These are phyloP conservation scores for Okapia johnstoni DNA, from an alignment of 2,113 vertebrate genomes.

Conservation along the genomic window DNA sequence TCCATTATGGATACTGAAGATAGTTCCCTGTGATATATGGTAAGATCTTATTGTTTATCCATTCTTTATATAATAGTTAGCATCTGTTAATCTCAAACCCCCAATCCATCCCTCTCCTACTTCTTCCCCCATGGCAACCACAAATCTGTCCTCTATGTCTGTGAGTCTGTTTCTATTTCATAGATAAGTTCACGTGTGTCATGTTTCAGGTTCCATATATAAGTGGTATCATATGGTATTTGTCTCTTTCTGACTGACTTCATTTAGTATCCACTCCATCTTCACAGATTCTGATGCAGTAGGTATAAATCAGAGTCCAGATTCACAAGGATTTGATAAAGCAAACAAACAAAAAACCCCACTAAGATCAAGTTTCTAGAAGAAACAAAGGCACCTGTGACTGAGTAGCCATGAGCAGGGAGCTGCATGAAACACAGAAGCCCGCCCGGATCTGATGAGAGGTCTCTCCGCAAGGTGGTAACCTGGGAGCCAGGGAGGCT, in stretches of 20 bases:
- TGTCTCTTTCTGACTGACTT: background rate
- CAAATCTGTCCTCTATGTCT: background rate
- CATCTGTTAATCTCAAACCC: background rate
- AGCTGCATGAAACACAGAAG: background rate
- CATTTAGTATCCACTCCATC: background rate
- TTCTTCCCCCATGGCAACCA: background rate
- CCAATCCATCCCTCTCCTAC: background rate
- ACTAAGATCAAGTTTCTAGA: background rate
- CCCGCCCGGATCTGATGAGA: fast-evolving
- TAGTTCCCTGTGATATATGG: background rate
- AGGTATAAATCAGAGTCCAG: background rate
- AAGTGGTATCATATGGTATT: background rate
- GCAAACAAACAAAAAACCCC: background rate
- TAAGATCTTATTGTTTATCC: background rate
- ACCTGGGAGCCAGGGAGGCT: background rate
- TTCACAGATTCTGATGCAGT: background rate
- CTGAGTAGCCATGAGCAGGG: background rate
- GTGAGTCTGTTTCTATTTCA: background rate
- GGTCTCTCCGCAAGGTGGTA: background rate
- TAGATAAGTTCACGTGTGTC: background rate
- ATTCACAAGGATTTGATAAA: background rate
- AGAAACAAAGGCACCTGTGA: background rate
- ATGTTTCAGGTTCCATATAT: background rate
- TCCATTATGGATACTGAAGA: background rate
- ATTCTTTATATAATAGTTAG: background rate